Evolutionary conservation across 2,888 invertebrate species (phyloP), one percentile per base, ranked within the genome.

Genomic region (Latrodectus hesperus): DNA sequence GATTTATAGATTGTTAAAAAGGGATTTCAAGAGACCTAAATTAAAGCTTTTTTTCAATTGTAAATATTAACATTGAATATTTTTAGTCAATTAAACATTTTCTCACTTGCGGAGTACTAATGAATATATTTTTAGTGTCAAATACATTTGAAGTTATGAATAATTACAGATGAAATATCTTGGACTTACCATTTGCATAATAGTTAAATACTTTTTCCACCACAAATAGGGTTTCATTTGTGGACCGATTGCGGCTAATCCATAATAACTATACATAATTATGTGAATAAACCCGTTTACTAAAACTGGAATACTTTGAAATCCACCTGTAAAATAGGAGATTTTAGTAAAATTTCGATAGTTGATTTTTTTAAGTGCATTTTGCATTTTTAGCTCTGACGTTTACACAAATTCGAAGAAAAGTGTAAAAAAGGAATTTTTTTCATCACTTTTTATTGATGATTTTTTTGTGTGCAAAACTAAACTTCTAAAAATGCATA

Each of bases 191-290:
- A 86, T 86, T 49, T 86, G 86, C 8, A 86, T 12, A 12, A 90
- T 91, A 9, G 93, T 93, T 92, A 93, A 92, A 90, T 93, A 93
- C 76, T 91, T 92, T 90, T 93, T 93, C 93, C 93, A 93, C 93
- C 93, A 93, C 55, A 93, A 91, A 89, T 92, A 93, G 90, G 92
- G 92, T 88, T 92, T 92, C 90, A 92, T 93, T 22, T 91, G 89
- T 12, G 93, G 93, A 22, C 93, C 93, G 49, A 93, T 88, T 53
- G 93, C 93, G 5, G 93, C 91, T 90, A 93, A 78, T 0, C 92
- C 92, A 88, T 93, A 93, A 90, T 93, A 93, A 10, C 91, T 91
- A 89, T 93, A 93, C 93, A 93, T 93, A 82, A 93, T 90, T 64
- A 93, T 90, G 90, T 93, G 93, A 52, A 93, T 93, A 86, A 92